A percentile compares a stretch with the other conserved stretches of the same genome.
Evolutionary conservation across 2,888 invertebrate species (phyloP).

Genomic region (Incurvaria masculella): DNA sequence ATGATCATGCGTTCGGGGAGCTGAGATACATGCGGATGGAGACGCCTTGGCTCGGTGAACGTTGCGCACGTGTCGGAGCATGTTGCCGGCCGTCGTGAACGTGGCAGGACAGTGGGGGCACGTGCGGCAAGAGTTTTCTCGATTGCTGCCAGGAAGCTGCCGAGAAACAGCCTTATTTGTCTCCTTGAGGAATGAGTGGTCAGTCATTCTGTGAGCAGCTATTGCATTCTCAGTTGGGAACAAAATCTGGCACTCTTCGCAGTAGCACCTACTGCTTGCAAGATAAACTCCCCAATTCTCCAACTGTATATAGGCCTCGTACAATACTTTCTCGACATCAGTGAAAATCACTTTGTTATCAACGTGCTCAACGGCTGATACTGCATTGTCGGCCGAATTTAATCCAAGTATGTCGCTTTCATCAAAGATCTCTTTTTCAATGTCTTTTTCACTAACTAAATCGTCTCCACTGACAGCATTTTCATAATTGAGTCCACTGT

Average conservation of each 20-base stretch:
- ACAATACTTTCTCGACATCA: not conserved
- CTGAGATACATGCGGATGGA: not conserved
- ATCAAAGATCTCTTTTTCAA: no score
- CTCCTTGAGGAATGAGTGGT: slow-evolving; percentile 28
- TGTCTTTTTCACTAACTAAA: no score
- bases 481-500: no score
- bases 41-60: not conserved
- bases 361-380: not conserved
- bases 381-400: no score
- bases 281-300: slow-evolving; percentile 25
- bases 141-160: not conserved
- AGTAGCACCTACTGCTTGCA: slow-evolving; percentile 21
- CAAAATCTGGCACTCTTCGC: slow-evolving; percentile 23
- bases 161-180: slow-evolving; percentile 4
- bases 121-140: not conserved
- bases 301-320: slow-evolving; percentile 16
- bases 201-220: slow-evolving; percentile 28
- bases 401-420: no score
- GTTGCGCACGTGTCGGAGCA: not conserved
- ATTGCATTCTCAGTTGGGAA: slow-evolving; percentile 28
- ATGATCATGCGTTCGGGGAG: no score
- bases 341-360: not conserved
- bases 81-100: not conserved
- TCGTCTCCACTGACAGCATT: no score
- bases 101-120: not conserved